phyloP scores from a whole-genome alignment of 92 coral and sea anemone species.

The Palythoa grandis region DNA sequence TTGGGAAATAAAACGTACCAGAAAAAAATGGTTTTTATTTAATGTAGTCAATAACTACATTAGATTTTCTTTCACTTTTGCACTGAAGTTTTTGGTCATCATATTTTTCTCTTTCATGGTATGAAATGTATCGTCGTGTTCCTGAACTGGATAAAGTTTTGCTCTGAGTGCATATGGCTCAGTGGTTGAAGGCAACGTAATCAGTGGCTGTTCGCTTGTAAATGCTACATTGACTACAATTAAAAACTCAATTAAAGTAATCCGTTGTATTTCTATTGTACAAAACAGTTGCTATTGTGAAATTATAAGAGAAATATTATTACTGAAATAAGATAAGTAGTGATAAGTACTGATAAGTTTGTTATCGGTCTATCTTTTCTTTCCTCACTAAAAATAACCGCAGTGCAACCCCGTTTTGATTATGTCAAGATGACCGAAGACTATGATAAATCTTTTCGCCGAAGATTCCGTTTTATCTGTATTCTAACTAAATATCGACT shows the following conservation, averaged over 20 bases:
- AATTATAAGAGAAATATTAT: not conserved
- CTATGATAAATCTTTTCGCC: no score
- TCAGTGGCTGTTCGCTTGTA: not conserved
- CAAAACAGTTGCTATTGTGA: not conserved
- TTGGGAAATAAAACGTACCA: not conserved
- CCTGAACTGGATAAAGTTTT: not conserved
- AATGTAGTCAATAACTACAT: not conserved
- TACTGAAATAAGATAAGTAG: not conserved
- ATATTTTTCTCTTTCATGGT: no score
- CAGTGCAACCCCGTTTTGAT: not conserved
- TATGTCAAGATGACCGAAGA: not conserved
- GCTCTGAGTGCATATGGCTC: not conserved
- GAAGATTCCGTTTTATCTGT: not conserved
- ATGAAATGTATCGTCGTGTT: not conserved
- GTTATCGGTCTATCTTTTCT: not conserved
- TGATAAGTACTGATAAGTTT: not conserved
- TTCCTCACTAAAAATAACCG: not conserved
- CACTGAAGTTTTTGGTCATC: not conserved
- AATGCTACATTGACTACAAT: not conserved
- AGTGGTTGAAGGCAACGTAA: not conserved
- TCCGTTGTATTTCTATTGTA: not conserved
- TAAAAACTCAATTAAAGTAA: not conserved
- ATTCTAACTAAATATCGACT: not conserved
- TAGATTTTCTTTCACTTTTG: not conserved
- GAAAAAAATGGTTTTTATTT: not conserved